Evolutionary conservation across 1,140 invertebrate species (phyloP), one percentile per base, ranked within the genome.

Genomic region (Colletes latitarsis): DNA sequence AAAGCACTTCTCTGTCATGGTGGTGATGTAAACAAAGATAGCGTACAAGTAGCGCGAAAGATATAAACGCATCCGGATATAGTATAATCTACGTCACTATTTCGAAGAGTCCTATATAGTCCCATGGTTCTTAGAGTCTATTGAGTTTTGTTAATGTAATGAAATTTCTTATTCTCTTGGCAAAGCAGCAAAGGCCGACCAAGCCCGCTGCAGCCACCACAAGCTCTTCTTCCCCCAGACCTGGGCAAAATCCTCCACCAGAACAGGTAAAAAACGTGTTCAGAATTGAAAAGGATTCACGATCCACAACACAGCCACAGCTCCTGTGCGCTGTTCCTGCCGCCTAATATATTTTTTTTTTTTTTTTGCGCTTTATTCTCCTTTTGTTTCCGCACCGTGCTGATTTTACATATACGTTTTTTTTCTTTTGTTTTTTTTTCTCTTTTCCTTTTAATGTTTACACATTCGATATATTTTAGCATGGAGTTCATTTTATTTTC

Each of bases 191-290:
- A 92, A 94, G 94, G 94, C 91, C 94, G 86, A 91, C 93, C 89
- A 95, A 95, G 92, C 94, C 94, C 89, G 94, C 94, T 93, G 93
- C 92, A 90, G 91, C 93, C 90, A 93, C 91, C 90, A 91, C 93
- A 92, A 93, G 94, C 91, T 92, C 92, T 91, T 93, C 93, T 92
- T 92, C 92, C 90, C 94, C 93, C 92, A 92, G 93, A 93, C 91
- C 93, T 88, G 94, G 94, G 91, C 94, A 94, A 92, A 92, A 94
- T 90, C 92, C 94, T 93, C 93, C 94, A 89, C 90, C 93, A 88
- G 94, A 95, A 93, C 95, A 95, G 94, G 94, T 95, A 95, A 95
- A 83, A 91, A 83, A 90, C 83, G 88, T 90, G 87, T 90, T 89
- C 81, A 88, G 62, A 88, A 57, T 82, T 79, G 70, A 79, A 82